Base-by-base conservation (phyloP, 2,113 vertebrate species). In the Zingel zingel region DNA sequence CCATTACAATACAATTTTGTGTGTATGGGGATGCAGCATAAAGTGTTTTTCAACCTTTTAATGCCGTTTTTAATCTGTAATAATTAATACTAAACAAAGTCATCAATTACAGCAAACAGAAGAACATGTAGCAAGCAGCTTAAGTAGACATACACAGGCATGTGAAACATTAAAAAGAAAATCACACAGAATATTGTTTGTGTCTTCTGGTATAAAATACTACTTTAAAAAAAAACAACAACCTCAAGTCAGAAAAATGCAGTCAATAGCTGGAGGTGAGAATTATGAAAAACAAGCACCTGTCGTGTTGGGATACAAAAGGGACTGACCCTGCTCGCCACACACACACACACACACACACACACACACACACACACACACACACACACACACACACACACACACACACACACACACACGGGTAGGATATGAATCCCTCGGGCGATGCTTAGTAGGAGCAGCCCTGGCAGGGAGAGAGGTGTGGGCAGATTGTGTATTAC, bases 401-500 rank as follows among this genome's bases (percentile, higher is more conserved):
- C 30, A 63, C 66, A 56, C 47, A 63, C 50, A 64, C 45, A 70
- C 61, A 81, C 59, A 65, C 51, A 74, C 54, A 56, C 50, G 65
- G 96, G 95, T 96, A 96, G 96, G 96, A 96, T 95, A 96, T 94
- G 94, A 96, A 95, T 97, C 96, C 97, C 98, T 95, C 95, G 96
- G 97, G 98, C 97, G 90, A 97, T 96, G 96, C 96, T 96, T 97
- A 97, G 97, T 97, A 95, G 96, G 96, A 97, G 96, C 96, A 96
- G 97, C 96, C 96, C 97, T 98, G 97, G 97, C 91, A 92, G 89
- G 75, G 79, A 97, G 91, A 95, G 97, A 96, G 96, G 96, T 96
- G 95, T 95, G 96, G 96, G 96, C 98, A 99, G 97, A 98, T 98
- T 99, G 97, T 94, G 95, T 95, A 97, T 97, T 96, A 97, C 96